A percentile compares a stretch with the other conserved stretches of the same genome.
These are phyloP conservation scores for Drosophila micromelanica DNA, from an alignment of 1,140 invertebrate species.

Conservation along the genomic window DNA sequence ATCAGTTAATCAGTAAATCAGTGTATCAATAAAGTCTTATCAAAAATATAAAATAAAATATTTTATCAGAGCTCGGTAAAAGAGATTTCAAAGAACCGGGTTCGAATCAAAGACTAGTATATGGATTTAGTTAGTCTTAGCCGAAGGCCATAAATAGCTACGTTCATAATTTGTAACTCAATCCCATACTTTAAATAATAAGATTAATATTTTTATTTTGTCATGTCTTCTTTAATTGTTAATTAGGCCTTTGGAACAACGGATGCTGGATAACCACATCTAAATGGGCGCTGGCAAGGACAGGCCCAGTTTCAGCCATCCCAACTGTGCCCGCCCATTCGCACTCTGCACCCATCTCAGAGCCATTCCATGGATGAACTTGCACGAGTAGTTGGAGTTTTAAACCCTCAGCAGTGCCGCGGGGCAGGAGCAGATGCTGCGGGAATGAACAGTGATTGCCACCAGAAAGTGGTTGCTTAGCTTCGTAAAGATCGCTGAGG, in stretches of 20 bases:
- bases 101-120: too few species aligned
- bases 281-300: slow-evolving; percentile 19
- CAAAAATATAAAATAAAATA: too few species aligned
- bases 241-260: neutral
- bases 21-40: too few species aligned
- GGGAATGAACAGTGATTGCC: slow-evolving; percentile 49
- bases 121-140: too few species aligned
- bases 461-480: slow-evolving; percentile 51
- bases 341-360: neutral
- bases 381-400: slow-evolving; percentile 50
- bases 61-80: too few species aligned
- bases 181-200: too few species aligned
- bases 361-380: slow-evolving; percentile 17
- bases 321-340: neutral
- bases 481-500: slow-evolving; percentile 77
- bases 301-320: neutral
- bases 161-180: too few species aligned
- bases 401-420: slow-evolving; percentile 75
- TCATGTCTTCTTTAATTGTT: too few species aligned
- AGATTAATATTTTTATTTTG: too few species aligned
- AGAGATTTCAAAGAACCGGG: too few species aligned
- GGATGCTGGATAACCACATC: slow-evolving; percentile 41
- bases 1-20: too few species aligned
- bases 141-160: too few species aligned
- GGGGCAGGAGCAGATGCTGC: slow-evolving; percentile 85